Evolutionary conservation across 2,113 vertebrate species (phyloP).

Genomic region (Dolichotis patagonum): DNA sequence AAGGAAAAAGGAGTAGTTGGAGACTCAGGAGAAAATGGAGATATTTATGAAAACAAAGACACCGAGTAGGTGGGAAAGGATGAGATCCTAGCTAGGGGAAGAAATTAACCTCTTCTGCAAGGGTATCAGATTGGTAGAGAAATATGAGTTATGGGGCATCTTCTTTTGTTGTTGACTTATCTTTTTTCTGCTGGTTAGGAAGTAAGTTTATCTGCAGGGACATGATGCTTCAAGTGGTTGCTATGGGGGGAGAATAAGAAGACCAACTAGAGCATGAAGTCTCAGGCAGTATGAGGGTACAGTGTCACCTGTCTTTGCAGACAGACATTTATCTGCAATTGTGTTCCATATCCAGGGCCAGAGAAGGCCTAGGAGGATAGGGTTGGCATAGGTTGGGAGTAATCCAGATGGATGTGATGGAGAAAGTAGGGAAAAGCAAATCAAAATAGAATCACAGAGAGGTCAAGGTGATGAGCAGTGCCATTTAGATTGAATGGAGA

Average conservation of each 20-base stretch:
- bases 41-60: neutral
- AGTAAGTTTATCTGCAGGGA: neutral
- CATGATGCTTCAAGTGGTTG: neutral
- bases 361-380: neutral
- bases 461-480: too few species aligned
- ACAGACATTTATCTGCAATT: neutral
- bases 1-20: rapidly evolving
- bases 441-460: neutral
- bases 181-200: neutral
- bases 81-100: too few species aligned
- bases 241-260: neutral
- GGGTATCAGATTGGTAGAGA: neutral
- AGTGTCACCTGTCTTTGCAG: neutral
- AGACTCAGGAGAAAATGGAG: too few species aligned
- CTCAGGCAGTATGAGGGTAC: neutral
- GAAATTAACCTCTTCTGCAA: neutral
- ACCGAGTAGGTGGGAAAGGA: neutral
- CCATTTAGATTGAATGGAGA: neutral
- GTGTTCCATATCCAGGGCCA: neutral
- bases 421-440: neutral
- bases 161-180: neutral
- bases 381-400: neutral
- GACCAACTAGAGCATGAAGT: rapidly evolving
- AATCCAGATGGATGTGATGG: neutral
- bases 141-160: too few species aligned